Evolutionary conservation across 2,797 vertebrate genomes (phyloP).

Genomic region (Acrossocheilus fasciatus): DNA sequence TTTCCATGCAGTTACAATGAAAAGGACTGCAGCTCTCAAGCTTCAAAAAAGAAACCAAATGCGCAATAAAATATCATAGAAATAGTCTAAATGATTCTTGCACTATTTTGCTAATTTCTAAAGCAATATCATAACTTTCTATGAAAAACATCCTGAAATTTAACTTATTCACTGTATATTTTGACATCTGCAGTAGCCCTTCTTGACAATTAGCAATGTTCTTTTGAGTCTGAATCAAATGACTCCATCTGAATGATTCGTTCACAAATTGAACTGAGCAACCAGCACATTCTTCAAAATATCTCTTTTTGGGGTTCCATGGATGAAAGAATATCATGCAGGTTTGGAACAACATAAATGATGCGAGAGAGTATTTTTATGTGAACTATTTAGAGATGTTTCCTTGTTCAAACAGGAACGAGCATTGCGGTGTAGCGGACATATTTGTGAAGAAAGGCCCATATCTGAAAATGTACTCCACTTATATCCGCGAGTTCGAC

Average conservation of each 20-base stretch:
- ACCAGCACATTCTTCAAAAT: not conserved
- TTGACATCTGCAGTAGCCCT: not conserved
- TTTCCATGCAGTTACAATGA: not conserved
- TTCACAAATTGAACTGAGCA: not conserved
- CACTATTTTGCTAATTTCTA: not conserved
- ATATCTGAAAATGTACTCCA: slow-evolving; percentile 98
- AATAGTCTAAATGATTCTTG: not conserved
- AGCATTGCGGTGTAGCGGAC: slow-evolving; percentile 89
- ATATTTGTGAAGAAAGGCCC: slow-evolving; percentile 98
- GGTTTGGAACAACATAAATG: not conserved
- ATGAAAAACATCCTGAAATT: not conserved
- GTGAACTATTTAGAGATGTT: not conserved
- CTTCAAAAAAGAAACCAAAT: not conserved
- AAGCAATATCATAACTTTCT: not conserved
- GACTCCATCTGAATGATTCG: not conserved
- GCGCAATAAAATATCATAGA: not conserved
- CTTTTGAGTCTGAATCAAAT: not conserved
- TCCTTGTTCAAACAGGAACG: slow-evolving; percentile 78
- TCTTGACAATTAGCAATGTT: not conserved
- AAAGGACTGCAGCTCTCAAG: not conserved
- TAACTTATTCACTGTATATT: not conserved
- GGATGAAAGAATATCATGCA: not conserved
- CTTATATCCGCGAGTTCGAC: slow-evolving; percentile 96
- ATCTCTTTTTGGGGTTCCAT: not conserved
- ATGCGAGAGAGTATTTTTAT: not conserved